A percentile compares a stretch with the other conserved stretches of the same genome.
Conservation (phyloP, 1,140 invertebrate genomes). For the Ladona fulva region DNA sequence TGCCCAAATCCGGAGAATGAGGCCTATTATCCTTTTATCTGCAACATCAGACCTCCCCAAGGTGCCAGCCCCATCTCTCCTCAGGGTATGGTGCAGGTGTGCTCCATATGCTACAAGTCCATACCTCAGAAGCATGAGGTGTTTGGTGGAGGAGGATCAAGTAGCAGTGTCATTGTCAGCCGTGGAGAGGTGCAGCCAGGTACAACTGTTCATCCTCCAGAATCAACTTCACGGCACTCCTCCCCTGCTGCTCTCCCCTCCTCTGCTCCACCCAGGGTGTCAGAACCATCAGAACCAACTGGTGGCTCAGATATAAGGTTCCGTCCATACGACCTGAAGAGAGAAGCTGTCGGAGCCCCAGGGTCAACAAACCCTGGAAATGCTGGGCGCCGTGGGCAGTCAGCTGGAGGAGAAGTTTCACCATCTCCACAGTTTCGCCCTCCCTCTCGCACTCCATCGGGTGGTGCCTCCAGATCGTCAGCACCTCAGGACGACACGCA, state of each 20-base stretch:
- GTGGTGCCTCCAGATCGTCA: not conserved
- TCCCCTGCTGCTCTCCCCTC: not conserved
- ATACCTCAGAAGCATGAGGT: conserved; percentile 71
- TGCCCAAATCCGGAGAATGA: conserved; percentile 69
- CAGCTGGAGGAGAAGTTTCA: not conserved
- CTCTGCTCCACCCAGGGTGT: conserved; percentile 14
- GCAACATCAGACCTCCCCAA: conserved; percentile 60
- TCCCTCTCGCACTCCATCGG: not conserved
- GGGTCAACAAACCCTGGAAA: not conserved
- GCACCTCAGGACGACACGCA: not conserved
- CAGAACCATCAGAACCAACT: conserved; percentile 43
- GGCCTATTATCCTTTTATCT: conserved; percentile 80
- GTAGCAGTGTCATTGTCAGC: not conserved
- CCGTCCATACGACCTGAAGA: conserved; percentile 62
- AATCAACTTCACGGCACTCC: not conserved
- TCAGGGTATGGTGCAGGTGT: conserved; percentile 52
- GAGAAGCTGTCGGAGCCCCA: conserved; percentile 24
- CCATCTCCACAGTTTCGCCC: not conserved
- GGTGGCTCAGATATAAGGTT: conserved; percentile 49
- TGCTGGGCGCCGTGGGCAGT: not conserved
- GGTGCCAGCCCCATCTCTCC: conserved; percentile 76
- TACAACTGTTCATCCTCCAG: not conserved
- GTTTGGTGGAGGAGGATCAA: conserved; percentile 41
- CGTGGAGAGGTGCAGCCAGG: conserved; percentile 22
- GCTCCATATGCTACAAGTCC: conserved; percentile 72